Base-by-base conservation (phyloP, 1,140 invertebrate genomes). In the Diabrotica virgifera region DNA sequence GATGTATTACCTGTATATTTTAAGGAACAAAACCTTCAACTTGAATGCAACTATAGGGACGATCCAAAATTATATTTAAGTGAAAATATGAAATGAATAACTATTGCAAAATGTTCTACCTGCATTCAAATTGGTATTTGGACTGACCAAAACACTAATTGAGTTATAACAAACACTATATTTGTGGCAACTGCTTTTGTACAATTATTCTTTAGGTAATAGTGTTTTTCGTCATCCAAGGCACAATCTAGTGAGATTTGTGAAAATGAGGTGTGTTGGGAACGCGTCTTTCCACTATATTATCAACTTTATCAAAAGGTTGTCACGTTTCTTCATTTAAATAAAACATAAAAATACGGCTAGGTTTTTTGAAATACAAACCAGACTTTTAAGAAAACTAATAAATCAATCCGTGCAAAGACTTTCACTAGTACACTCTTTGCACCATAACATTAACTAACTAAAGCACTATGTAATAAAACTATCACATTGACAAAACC, bases 1-100 rank as follows among this genome's bases (percentile, higher is more conserved):
- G 52, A 54, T 62, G 36, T 62, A 62, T 62, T 62, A 62, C 51
- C 60, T 62, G 60, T 54, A 62, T 38, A 54, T 53, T 54, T 54
- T 53, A 53, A 62, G 52, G 51, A 62, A 62, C 13, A 8, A n/a
- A 55, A 37, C 35, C 10, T 11, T 36, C 52, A 62, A 54, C 54
- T 38, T 62, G 60, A 62, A 62, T 54, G 60, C 60, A 62, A 12
- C 54, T n/a, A 37, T 58, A 24, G 9, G 5, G 11, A 14, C 35
- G 13, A 14, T 24, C 8, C 5, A 14, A 58, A 12, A 37, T n/a
- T 37, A 37, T n/a, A 12, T 38, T 37, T n/a, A 14, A 36, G 10
- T 56, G 35, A 14, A 35, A 14, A 11, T 36, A 37, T 58, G 11
- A 13, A 56, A 46, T 58, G 37, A 58, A 46, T 8, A 12, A 12